These are phyloP conservation scores for Telmatherina bonti DNA, from an alignment of 2,797 vertebrate genomes.

Conservation along the genomic window DNA sequence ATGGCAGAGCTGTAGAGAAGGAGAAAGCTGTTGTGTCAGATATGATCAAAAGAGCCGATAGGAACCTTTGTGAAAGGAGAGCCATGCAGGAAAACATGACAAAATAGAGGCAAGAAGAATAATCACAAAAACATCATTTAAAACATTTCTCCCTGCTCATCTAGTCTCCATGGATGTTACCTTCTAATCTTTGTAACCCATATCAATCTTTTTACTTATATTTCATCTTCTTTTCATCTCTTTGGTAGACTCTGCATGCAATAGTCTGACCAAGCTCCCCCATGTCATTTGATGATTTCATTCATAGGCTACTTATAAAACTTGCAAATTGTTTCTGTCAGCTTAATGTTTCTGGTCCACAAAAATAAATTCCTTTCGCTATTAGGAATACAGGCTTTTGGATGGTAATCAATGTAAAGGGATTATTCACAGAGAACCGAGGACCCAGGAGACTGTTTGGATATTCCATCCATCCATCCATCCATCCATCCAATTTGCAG, in stretches of 20 bases:
- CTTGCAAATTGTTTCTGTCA: no score
- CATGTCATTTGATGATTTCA: no score
- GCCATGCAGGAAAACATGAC: not conserved
- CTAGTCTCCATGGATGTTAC: conserved; percentile 25
- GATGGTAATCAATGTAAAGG: no score
- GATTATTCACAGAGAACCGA: no score
- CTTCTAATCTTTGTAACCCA: conserved; percentile 38
- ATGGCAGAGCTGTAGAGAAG: conserved; percentile 16
- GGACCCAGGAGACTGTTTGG: no score
- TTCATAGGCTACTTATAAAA: no score
- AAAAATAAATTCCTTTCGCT: no score
- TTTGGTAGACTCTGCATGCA: not conserved
- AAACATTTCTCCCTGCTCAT: conserved; percentile 9
- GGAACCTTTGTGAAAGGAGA: conserved; percentile 21
- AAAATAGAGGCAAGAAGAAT: conserved; percentile 24
- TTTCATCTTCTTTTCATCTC: conserved; percentile 10
- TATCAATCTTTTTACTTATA: conserved; percentile 26
- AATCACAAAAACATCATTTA: conserved; percentile 22
- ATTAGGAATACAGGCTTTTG: no score
- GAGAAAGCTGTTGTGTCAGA: conserved; percentile 44
- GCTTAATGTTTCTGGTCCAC: no score
- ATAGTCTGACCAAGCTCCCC: no score
- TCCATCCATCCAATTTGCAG: no score
- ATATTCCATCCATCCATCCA: no score
- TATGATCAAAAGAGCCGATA: conserved; percentile 48